Conservation (phyloP, 2,797 vertebrate genomes). For the Moxostoma hubbsi region DNA sequence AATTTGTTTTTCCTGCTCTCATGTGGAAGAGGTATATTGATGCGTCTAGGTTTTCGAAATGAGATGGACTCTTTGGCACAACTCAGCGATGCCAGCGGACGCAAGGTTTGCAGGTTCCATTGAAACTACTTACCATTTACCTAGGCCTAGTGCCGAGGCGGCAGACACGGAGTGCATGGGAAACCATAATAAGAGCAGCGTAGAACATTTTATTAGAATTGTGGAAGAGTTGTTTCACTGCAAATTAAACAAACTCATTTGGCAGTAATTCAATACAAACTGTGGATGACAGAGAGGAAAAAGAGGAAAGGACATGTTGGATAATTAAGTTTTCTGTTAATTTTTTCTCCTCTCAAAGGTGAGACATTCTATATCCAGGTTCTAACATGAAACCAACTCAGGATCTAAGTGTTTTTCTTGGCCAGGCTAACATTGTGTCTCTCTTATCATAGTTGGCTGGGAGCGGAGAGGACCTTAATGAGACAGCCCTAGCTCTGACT, state of each 20-base stretch:
- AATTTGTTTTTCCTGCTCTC: conserved; percentile 29
- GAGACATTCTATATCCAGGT: conserved; percentile 72
- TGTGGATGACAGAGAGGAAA: conserved; percentile 58
- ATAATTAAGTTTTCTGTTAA: conserved; percentile 67
- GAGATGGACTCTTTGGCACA: conserved; percentile 60
- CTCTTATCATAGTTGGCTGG: conserved; percentile 60
- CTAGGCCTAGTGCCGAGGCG: conserved; percentile 40
- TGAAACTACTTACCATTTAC: conserved; percentile 36
- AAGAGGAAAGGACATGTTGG: conserved; percentile 61
- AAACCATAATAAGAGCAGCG: conserved; percentile 56
- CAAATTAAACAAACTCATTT: conserved; percentile 69
- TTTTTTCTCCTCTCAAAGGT: conserved; percentile 70
- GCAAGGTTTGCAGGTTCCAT: conserved; percentile 9
- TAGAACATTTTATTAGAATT: conserved; percentile 51
- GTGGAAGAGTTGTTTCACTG: conserved; percentile 51
- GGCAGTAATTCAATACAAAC: conserved; percentile 75
- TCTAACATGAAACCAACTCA: conserved; percentile 68
- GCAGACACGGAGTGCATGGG: conserved; percentile 40
- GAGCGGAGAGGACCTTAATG: conserved; percentile 65
- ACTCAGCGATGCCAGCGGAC: conserved; percentile 12
- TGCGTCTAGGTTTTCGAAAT: conserved; percentile 34
- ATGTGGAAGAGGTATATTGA: conserved; percentile 40
- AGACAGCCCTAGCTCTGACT: conserved; percentile 54
- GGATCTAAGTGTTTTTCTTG: conserved; percentile 74
- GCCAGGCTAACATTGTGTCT: conserved; percentile 60